Evolutionary conservation across 2,113 vertebrate genomes (phyloP).

Genomic region (Lutjanus erythropterus): DNA sequence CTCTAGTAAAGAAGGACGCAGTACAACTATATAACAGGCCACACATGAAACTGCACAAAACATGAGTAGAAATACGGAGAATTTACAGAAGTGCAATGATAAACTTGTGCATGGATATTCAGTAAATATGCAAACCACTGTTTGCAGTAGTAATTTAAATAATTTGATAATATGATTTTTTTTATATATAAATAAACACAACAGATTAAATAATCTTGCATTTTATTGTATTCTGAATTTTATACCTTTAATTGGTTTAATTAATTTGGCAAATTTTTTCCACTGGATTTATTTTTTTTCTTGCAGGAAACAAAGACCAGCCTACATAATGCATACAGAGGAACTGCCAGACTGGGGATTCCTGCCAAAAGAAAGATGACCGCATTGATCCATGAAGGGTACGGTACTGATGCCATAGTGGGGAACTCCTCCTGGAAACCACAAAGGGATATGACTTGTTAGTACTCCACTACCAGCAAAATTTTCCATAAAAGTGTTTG

Average conservation of each 20-base stretch:
- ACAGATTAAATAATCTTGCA: background rate
- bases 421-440: constrained; percentile 88
- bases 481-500: background rate
- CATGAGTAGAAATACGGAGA: background rate
- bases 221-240: background rate
- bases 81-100: background rate
- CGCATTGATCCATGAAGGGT: constrained; percentile 87
- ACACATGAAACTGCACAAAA: constrained; percentile 1
- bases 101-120: background rate
- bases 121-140: background rate
- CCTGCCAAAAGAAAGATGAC: constrained; percentile 90
- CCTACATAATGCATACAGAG: constrained; percentile 85
- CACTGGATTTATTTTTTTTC: constrained; percentile 27
- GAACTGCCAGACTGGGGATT: constrained; percentile 88
- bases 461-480: background rate
- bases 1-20: background rate
- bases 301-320: constrained; percentile 73
- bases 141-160: background rate
- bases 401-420: constrained; percentile 74
- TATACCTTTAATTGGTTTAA: background rate
- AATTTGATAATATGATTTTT: too few species aligned
- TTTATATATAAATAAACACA: background rate
- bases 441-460: constrained; percentile 1
- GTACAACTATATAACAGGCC: background rate
- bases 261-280: background rate